Evolutionary conservation across 2,797 vertebrate genomes (phyloP).

Genomic region (Fistularia tabacaria): DNA sequence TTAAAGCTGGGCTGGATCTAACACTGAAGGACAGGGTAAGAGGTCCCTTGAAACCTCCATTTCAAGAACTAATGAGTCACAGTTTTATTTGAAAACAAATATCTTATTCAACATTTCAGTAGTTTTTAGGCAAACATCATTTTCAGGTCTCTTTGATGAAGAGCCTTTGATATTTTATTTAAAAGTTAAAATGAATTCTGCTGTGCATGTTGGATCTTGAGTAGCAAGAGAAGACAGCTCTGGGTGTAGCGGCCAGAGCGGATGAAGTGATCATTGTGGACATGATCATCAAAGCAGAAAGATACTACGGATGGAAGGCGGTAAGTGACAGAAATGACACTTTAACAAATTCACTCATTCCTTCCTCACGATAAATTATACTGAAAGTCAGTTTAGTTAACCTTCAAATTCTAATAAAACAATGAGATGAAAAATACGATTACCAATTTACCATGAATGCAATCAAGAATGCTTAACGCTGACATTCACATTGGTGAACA

Average conservation of each 20-base stretch:
- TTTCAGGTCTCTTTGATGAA: background rate
- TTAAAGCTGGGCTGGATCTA: slow-evolving; percentile 80
- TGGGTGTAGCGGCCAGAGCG: slow-evolving; percentile 84
- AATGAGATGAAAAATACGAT: background rate
- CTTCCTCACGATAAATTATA: background rate
- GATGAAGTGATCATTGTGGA: slow-evolving; percentile 82
- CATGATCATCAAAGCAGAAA: slow-evolving; percentile 94
- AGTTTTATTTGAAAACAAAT: too few species aligned
- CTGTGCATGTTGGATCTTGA: slow-evolving; percentile 27
- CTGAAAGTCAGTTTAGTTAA: too few species aligned
- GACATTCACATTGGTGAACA: slow-evolving; percentile 50
- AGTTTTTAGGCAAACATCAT: too few species aligned
- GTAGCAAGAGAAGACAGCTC: slow-evolving; percentile 84
- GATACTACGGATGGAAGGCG: slow-evolving; percentile 78
- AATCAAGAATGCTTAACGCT: slow-evolving; percentile 26
- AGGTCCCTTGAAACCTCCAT: background rate
- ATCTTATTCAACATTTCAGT: background rate
- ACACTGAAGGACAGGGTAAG: slow-evolving; percentile 79
- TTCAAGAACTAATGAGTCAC: background rate
- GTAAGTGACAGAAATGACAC: slow-evolving; percentile 63
- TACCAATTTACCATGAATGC: slow-evolving; percentile 24
- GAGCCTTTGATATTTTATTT: background rate
- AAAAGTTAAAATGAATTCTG: background rate
- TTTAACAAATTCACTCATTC: slow-evolving; percentile 8
- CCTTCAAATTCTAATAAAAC: too few species aligned